phyloP scores from a whole-genome alignment of 2,888 invertebrate species.

The Galeopsomyia nigrocyanea region DNA sequence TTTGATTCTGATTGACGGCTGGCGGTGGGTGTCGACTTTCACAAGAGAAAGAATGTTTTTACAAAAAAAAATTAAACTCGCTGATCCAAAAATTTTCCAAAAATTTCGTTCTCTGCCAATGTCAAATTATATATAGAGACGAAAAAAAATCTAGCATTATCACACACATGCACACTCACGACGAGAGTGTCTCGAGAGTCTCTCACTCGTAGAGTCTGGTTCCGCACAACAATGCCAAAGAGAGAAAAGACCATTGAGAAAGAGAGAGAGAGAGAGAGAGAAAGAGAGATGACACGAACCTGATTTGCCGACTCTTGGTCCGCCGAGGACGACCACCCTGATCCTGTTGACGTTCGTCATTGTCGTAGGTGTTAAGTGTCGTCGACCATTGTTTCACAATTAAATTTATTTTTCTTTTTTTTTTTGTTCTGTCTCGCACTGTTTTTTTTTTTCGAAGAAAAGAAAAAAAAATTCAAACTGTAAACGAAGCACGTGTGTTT shows the following conservation, averaged over 20 bases:
- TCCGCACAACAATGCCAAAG: not conserved
- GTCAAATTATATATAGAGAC: not conserved
- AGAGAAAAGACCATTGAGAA: not conserved
- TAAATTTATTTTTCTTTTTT: constrained; percentile 5
- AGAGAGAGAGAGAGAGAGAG: constrained; percentile 10
- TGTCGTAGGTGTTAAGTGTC: constrained; percentile 38
- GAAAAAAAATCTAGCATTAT: not conserved
- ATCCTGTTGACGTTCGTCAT: constrained; percentile 87
- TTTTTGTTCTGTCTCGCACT: not conserved
- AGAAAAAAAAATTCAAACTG: too few species aligned
- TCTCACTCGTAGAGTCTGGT: not conserved
- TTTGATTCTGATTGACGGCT: too few species aligned
- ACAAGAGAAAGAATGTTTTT: too few species aligned
- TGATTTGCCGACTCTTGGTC: constrained; percentile 83
- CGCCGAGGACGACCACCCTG: constrained; percentile 84
- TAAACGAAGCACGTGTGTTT: too few species aligned
- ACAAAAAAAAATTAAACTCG: too few species aligned
- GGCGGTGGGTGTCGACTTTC: too few species aligned
- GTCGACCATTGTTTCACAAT: constrained; percentile 25
- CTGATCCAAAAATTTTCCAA: too few species aligned
- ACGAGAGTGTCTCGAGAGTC: not conserved
- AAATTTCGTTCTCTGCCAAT: not conserved
- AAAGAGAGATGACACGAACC: constrained; percentile 71
- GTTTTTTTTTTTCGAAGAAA: too few species aligned
- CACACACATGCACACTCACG: not conserved